Conservation (phyloP, 1,140 invertebrate genomes). For the Procambarus virginalis region DNA sequence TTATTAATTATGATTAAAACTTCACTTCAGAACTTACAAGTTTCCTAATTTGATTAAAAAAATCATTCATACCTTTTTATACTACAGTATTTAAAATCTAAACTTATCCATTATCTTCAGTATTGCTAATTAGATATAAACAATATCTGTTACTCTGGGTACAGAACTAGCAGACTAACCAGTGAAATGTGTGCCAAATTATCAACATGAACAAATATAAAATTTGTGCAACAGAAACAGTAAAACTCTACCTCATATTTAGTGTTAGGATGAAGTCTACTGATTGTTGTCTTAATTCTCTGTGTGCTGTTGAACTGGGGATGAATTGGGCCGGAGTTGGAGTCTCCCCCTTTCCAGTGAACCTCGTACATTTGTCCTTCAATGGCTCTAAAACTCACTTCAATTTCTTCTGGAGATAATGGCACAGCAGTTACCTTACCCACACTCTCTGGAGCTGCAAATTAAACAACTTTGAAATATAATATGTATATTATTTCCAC, state of each 20-base stretch:
- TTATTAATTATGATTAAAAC: too few species aligned
- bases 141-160: too few species aligned
- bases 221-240: not conserved
- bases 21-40: too few species aligned
- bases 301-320: constrained; percentile 4
- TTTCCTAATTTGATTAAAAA: too few species aligned
- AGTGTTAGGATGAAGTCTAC: constrained; percentile 27
- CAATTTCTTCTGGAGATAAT: constrained; percentile 41
- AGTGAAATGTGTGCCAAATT: not conserved
- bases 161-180: not conserved
- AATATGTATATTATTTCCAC: not conserved
- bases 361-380: constrained; percentile 29
- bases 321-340: constrained; percentile 1
- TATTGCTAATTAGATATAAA: too few species aligned
- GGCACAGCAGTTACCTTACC: constrained; percentile 27
- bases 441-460: constrained; percentile 41
- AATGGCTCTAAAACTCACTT: constrained; percentile 6
- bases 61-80: too few species aligned
- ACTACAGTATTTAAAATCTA: too few species aligned
- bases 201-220: not conserved
- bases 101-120: too few species aligned
- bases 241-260: constrained; percentile 25
- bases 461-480: too few species aligned
- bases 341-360: constrained; percentile 25
- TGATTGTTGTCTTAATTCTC: not conserved